Percentiles rank a stretch among this genome's conserved stretches.
Evolutionary conservation across 2,888 invertebrate species (phyloP).

Genomic region (Gonocerus acuteangulatus): DNA sequence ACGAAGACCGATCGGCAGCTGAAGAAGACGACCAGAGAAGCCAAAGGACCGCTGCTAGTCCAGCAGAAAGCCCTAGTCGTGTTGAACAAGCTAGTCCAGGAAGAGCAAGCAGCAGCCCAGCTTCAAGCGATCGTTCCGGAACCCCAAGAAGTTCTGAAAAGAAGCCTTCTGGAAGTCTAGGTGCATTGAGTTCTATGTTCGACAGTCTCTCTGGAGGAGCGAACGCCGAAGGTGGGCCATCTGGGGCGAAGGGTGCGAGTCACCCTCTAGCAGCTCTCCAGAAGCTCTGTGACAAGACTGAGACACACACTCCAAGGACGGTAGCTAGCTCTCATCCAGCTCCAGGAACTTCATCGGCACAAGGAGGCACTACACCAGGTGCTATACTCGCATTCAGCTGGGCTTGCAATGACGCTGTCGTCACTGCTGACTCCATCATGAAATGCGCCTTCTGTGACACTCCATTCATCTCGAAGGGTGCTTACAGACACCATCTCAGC

Average conservation of each 20-base stretch:
- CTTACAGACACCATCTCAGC: constrained; percentile 90
- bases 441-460: constrained; percentile 93
- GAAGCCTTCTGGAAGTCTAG: constrained; percentile 56
- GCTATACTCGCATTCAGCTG: constrained; percentile 85
- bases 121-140: constrained; percentile 66
- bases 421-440: constrained; percentile 79
- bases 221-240: constrained; percentile 40
- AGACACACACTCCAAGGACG: constrained; percentile 51
- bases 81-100: constrained; percentile 49
- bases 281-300: constrained; percentile 91
- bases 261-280: constrained; percentile 92
- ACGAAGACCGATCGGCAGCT: constrained; percentile 33
- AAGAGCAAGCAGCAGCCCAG: constrained; percentile 56
- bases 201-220: constrained; percentile 63
- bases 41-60: constrained; percentile 35
- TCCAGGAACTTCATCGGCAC: constrained; percentile 38
- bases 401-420: constrained; percentile 88
- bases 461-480: constrained; percentile 92
- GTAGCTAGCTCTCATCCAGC: constrained; percentile 38
- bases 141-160: constrained; percentile 61
- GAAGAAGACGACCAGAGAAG: constrained; percentile 37
- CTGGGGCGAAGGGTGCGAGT: constrained; percentile 57
- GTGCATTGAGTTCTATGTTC: constrained; percentile 83
- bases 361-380: constrained; percentile 62
- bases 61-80: constrained; percentile 35